phyloP scores from a whole-genome alignment of 2,888 invertebrate species.

The Lysandra coridon region DNA sequence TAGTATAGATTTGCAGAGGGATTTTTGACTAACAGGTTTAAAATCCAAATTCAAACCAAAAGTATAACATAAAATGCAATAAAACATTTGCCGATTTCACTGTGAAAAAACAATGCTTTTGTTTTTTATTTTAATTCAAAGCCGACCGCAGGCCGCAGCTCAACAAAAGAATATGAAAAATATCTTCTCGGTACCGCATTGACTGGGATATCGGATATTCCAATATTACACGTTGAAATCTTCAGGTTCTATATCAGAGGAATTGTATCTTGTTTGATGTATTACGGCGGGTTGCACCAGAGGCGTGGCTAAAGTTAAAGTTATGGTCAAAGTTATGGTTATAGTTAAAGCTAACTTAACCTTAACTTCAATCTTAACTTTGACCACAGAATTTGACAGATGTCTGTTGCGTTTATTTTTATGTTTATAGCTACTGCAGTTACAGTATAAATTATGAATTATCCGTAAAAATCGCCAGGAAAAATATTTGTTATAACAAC shows the following conservation, averaged over 20 bases:
- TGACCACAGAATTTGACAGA: no score
- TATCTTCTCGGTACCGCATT: conserved; percentile 68
- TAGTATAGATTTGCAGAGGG: no score
- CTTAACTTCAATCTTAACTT: no score
- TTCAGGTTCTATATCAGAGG: conserved; percentile 48
- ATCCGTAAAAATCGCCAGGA: no score
- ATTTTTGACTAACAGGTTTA: no score
- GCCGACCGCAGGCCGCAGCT: conserved; percentile 62
- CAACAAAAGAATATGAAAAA: conserved; percentile 77
- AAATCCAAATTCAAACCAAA: background rate
- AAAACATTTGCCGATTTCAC: background rate
- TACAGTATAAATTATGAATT: no score
- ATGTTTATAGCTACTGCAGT: no score
- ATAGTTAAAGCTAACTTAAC: no score
- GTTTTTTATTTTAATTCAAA: conserved; percentile 54
- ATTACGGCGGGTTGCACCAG: background rate
- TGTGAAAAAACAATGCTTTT: conserved; percentile 22
- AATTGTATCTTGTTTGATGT: conserved; percentile 33
- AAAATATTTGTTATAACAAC: no score
- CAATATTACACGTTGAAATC: conserved; percentile 51
- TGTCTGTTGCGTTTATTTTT: no score
- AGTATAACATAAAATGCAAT: background rate
- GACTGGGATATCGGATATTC: conserved; percentile 46
- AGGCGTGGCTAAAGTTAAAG: no score
- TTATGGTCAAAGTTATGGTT: no score